Conservation (phyloP, 2,113 vertebrate genomes). For the Nicator chloris region DNA sequence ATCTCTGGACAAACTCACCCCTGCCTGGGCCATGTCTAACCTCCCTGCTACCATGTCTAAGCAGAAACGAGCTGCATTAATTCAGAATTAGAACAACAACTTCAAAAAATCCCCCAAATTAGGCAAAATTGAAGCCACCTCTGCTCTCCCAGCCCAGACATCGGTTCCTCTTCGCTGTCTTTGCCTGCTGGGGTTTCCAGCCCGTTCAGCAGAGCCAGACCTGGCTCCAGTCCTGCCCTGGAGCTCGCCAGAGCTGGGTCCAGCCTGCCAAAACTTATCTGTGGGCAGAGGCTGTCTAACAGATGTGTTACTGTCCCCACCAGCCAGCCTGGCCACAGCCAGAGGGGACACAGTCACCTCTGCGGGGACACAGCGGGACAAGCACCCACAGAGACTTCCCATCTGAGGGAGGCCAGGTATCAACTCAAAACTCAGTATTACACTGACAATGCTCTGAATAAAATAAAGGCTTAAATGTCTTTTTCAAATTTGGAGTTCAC, state of each 20-base stretch:
- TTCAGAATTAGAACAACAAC: not conserved
- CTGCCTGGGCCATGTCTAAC: not conserved
- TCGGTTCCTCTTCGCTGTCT: not conserved
- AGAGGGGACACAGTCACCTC: not conserved
- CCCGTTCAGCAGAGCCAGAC: not conserved
- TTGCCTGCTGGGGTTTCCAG: not conserved
- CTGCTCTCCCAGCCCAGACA: not conserved
- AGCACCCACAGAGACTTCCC: not conserved
- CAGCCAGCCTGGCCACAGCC: not conserved
- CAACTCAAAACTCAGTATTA: not conserved
- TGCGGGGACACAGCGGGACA: not conserved
- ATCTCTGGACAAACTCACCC: not conserved
- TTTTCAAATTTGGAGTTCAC: not conserved
- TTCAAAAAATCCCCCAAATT: not conserved
- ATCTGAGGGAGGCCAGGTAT: not conserved
- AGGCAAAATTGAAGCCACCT: not conserved
- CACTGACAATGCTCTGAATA: not conserved
- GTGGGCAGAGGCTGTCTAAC: not conserved
- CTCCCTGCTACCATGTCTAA: not conserved
- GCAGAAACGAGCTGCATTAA: not conserved
- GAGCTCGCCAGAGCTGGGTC: not conserved
- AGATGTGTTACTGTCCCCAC: not conserved
- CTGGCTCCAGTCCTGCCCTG: not conserved
- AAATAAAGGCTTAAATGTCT: not conserved
- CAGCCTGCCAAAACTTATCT: not conserved